These are phyloP conservation scores for Sebastes vulpes DNA, from an alignment of 2,797 vertebrate species.

Conservation along the genomic window DNA sequence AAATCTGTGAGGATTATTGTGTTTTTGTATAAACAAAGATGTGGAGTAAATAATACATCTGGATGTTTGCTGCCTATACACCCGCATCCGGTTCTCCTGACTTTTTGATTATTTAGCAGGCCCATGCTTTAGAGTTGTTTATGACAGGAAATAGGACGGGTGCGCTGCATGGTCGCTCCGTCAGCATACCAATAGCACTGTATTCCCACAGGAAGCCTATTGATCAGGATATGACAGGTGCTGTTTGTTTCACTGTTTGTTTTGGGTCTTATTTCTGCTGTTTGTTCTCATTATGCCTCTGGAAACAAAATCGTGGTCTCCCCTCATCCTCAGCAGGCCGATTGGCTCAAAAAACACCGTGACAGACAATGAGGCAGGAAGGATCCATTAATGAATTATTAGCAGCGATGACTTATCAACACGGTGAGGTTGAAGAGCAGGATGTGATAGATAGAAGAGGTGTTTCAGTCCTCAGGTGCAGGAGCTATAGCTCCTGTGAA, in stretches of 20 bases:
- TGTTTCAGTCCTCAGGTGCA: slow-evolving; percentile 49
- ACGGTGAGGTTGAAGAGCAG: neutral
- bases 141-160: slow-evolving; percentile 53
- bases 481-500: slow-evolving; percentile 31
- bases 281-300: slow-evolving; percentile 1
- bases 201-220: slow-evolving; percentile 55
- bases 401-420: slow-evolving; percentile 5
- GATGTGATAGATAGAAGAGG: slow-evolving; percentile 35
- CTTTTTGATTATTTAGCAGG: slow-evolving; percentile 58
- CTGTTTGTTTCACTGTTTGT: slow-evolving; percentile 32
- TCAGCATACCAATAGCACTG: slow-evolving; percentile 26
- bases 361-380: slow-evolving; percentile 9
- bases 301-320: neutral
- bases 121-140: slow-evolving; percentile 41
- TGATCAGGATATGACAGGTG: slow-evolving; percentile 60
- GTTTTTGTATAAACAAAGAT: slow-evolving; percentile 75
- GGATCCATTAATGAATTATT: slow-evolving; percentile 20
- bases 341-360: slow-evolving; percentile 1
- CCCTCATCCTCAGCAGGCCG: neutral
- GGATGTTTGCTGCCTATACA: slow-evolving; percentile 37
- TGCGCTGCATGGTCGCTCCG: slow-evolving; percentile 13
- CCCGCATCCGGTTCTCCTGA: slow-evolving; percentile 31
- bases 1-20: slow-evolving; percentile 76
- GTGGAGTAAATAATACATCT: slow-evolving; percentile 69
- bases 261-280: neutral